Base-by-base conservation (phyloP, 2,888 invertebrate genomes). In the Ormyrus rosae region DNA sequence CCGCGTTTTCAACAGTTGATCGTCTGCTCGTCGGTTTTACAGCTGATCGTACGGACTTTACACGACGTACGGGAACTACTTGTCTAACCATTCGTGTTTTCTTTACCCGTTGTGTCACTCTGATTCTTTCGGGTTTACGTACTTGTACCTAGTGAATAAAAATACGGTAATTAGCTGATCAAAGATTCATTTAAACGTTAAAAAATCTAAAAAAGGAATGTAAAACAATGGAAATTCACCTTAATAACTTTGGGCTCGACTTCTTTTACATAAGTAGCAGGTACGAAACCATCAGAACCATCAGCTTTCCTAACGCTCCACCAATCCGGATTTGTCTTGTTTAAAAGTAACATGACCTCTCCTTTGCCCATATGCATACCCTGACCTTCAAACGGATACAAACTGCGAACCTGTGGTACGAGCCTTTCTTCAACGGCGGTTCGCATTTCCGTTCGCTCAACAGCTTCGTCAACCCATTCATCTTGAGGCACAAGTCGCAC, bases 251-350 rank as follows among this genome's bases (percentile, higher is more conserved):
- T 94, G 0, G 98, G 96, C 84, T 98, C 98, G 67, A 97, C 94
- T 91, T 98, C 98, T 53, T 96, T 94, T 11, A 99, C 97, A 91
- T 99, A 99, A 91, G 98, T 98, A 0, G 98, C 98, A 0, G 99
- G 99, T 5, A 99, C 98, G 91, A 98, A 99, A 1, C 99, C 99
- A 87, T 99, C 99, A 0, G 94, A 94, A 0, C 98, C 96, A 88
- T 97, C 97, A 0, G 95, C 94, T 90, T 97, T 97, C 11, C 98
- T 93, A n/a, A 99, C 97, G 86, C 97, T 97, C 99, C 99, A 99
- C 99, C 99, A 99, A 90, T 99, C 99, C 0, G 96, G 95, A 91
- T 99, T 99, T 7, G 97, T 98, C 92, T 98, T 98, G 89, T 96
- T 97, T 83, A 99, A 93, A 0, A 99, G 92, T 87, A 97, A 95